Evolutionary conservation across 2,888 invertebrate genomes (phyloP).

Genomic region (Alsophila aescularia): DNA sequence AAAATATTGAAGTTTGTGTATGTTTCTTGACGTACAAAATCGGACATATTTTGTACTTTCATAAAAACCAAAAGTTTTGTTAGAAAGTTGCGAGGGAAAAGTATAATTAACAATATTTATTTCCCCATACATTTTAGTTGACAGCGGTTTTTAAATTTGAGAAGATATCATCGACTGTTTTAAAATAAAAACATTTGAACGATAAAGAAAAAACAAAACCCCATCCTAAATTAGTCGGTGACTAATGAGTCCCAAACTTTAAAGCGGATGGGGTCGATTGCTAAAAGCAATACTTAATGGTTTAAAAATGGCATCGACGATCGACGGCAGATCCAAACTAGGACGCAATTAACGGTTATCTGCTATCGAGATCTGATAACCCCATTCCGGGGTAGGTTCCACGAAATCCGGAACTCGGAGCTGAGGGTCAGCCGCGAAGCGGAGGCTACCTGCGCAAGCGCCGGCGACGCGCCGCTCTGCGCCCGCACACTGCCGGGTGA

Average conservation of each 20-base stretch:
- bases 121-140: no score
- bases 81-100: no score
- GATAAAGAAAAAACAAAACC: constrained; percentile 8
- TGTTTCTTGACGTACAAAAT: no score
- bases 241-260: constrained; percentile 28
- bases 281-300: constrained; percentile 31
- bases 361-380: constrained; percentile 22
- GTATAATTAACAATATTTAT: no score
- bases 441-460: constrained; percentile 30
- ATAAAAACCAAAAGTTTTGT: no score
- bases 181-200: neutral
- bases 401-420: constrained; percentile 29
- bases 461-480: constrained; percentile 21
- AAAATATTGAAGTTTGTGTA: no score
- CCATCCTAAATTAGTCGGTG: constrained; percentile 18
- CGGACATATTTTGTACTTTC: no score
- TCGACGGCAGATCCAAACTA: neutral
- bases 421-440: neutral
- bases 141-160: no score
- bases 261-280: constrained; percentile 21
- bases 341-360: constrained; percentile 16
- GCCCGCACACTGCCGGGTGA: neutral
- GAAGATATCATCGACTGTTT: no score
- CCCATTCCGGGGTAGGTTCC: constrained; percentile 21
- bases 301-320: constrained; percentile 7